Evolutionary conservation across 2,888 invertebrate genomes (phyloP).

Genomic region (Chymomyza fuscimana): DNA sequence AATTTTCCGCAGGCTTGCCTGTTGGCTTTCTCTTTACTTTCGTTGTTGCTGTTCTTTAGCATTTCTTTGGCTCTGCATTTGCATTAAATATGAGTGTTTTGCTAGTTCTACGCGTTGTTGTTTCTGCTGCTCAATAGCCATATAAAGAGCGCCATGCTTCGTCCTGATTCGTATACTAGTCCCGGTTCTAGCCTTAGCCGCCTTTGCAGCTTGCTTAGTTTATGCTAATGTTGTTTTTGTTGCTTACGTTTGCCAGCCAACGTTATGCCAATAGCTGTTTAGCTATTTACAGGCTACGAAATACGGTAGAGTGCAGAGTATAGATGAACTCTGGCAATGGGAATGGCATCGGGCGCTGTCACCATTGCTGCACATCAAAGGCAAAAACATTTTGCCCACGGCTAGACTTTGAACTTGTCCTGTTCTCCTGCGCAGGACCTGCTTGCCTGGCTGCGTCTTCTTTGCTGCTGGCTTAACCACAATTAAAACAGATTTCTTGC

Average conservation of each 20-base stretch:
- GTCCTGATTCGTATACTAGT: not conserved
- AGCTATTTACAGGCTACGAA: not conserved
- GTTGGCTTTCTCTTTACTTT: not conserved
- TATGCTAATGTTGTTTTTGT: constrained; percentile 52
- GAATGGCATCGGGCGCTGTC: constrained; percentile 10
- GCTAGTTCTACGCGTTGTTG: constrained; percentile 5
- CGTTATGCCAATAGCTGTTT: constrained; percentile 1
- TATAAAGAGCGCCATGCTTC: not conserved
- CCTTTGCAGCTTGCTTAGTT: constrained; percentile 22
- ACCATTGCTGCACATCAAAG: constrained; percentile 60
- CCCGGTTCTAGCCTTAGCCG: not conserved
- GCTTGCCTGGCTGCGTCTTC: constrained; percentile 2
- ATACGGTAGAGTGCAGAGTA: not conserved
- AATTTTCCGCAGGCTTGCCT: constrained; percentile 39
- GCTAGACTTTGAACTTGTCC: constrained; percentile 65
- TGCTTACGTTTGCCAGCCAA: not conserved
- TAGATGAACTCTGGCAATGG: not conserved
- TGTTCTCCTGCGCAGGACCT: not conserved
- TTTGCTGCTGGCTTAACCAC: constrained; percentile 56
- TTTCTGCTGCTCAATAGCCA: constrained; percentile 10
- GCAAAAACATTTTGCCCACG: constrained; percentile 46
- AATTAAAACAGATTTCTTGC: constrained; percentile 70
- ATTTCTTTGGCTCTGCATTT: constrained; percentile 11
- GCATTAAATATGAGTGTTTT: constrained; percentile 42
- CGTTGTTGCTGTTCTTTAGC: not conserved